phyloP scores from a whole-genome alignment of 2,797 vertebrate species.

The Rhabdophis nuchalis region DNA sequence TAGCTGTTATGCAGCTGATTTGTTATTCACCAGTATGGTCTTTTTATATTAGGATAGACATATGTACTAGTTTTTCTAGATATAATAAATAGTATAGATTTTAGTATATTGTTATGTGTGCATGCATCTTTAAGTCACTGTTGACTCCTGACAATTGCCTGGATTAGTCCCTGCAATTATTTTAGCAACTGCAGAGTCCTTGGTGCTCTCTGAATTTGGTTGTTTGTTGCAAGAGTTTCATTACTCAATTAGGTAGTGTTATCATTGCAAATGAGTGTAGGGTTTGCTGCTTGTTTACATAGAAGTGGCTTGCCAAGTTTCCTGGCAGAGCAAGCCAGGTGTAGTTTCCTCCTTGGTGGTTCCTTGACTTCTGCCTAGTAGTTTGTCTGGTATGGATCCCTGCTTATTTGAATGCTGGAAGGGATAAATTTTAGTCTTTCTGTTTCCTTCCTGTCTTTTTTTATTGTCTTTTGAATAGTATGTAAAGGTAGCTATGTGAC shows the following conservation, averaged over 20 bases:
- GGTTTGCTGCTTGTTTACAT: neutral
- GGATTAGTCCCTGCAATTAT: neutral
- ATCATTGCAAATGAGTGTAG: neutral
- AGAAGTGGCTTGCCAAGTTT: neutral
- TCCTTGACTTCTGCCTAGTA: neutral
- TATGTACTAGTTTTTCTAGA: slow-evolving; percentile 7
- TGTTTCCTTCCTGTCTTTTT: neutral
- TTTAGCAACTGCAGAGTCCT: neutral
- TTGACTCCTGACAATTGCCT: neutral
- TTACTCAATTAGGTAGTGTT: neutral
- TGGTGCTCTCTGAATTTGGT: neutral
- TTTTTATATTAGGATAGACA: neutral
- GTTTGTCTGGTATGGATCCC: neutral
- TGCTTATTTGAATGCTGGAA: neutral
- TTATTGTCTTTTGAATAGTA: neutral
- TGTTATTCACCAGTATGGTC: neutral
- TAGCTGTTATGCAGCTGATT: slow-evolving; percentile 10
- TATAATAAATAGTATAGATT: neutral
- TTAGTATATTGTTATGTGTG: neutral
- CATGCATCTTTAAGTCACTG: neutral
- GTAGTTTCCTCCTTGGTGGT: neutral
- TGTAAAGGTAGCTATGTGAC: neutral
- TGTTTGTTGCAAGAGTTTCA: neutral
- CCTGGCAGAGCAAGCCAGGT: neutral
- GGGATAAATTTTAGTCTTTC: neutral